Evolutionary conservation across 2,113 vertebrate species (phyloP).

Genomic region (Cisticola juncidis): DNA sequence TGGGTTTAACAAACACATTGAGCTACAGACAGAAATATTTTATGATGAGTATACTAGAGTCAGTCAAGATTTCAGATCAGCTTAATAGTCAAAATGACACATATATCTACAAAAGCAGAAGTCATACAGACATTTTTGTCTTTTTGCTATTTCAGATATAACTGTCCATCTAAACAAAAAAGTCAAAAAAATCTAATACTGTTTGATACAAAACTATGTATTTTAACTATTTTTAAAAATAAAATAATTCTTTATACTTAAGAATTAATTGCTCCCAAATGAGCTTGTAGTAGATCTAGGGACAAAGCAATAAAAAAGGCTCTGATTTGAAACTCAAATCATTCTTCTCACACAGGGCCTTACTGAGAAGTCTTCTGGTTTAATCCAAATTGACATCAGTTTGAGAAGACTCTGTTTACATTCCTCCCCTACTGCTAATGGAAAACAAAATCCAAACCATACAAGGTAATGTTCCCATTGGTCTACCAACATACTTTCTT

Average conservation of each 20-base stretch:
- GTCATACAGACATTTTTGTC: background rate
- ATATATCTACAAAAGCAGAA: background rate
- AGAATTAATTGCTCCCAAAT: background rate
- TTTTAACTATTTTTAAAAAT: background rate
- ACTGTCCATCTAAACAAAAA: background rate
- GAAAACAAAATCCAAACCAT: slow-evolving; percentile 31
- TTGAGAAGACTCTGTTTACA: slow-evolving; percentile 32
- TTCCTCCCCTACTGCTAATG: slow-evolving; percentile 28
- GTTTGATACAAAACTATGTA: background rate
- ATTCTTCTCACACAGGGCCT: background rate
- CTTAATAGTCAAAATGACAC: background rate
- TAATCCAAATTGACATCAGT: background rate
- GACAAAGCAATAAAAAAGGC: background rate
- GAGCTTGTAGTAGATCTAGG: background rate
- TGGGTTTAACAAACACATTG: background rate
- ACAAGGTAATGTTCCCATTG: slow-evolving; percentile 28
- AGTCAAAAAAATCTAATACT: background rate
- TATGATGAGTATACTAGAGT: background rate
- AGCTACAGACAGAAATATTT: background rate
- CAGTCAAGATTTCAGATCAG: background rate
- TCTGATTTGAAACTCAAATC: background rate
- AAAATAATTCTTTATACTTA: background rate
- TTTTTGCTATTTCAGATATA: background rate
- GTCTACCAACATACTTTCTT: background rate
- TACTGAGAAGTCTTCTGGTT: slow-evolving; percentile 15